Base-by-base conservation (phyloP, 2,797 vertebrate species). In the Eupleurogrammus muticus region DNA sequence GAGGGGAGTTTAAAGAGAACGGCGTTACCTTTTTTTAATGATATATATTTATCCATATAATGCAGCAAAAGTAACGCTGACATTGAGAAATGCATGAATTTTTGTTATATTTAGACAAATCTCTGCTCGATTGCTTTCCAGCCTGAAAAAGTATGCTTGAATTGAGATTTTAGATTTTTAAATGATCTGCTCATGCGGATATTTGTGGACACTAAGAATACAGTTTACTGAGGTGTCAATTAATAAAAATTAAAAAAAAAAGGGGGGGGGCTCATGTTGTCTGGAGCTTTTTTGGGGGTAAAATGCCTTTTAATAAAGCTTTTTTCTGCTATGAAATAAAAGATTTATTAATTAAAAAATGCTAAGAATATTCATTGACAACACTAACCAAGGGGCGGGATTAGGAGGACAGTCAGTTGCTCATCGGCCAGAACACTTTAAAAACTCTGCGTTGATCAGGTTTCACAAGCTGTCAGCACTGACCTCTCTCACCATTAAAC, bases 101-200 rank as follows among this genome's bases (percentile, higher is more conserved):
- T 48, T 83, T 77, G 70, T 83, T 82, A 79, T 72, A 84, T 80
- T 85, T 81, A 11, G 69, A 60, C 66, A 82, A 79, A 67, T 79
- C 75, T 75, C 63, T 56, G 82, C 57, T 77, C 72, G 67, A 21
- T 66, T 63, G 32, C 53, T 51, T 35, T 58, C 63, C 51, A 74
- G 52, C 40, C 35, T 48, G 56, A n/a, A 49, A 44, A 40, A 46
- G 34, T 5, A 0, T 36, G 48, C 76, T 34, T 54, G 56, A 77
- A 68, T 9, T 21, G 42, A 66, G 23, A 9, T 64, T 77, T 66
- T 28, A 3, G 28, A 3, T 28, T 28, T 28, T 28, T 49, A 20
- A 54, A 73, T 57, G 5, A 57, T 17, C 34, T 28, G 34, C 40
- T 9, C 63, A 11, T n/a, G 34, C 50, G 13, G 24, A 46, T 61